Evolutionary conservation across 2,113 vertebrate genomes (phyloP), one percentile per base, ranked within the genome.

Genomic region (Pteruthius melanotis): DNA sequence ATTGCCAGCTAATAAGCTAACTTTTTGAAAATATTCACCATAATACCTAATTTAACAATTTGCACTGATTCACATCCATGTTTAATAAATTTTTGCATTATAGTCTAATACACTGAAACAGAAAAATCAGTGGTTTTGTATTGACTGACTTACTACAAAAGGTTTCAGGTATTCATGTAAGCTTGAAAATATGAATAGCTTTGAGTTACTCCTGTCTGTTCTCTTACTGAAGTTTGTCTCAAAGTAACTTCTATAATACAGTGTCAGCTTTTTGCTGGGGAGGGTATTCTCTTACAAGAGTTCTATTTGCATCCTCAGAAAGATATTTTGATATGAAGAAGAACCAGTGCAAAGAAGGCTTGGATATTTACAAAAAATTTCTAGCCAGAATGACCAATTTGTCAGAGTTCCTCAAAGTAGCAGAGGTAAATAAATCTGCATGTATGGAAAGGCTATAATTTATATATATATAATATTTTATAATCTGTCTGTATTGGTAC

Each of bases 361-460:
- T 98, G 97, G 98, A 98, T 95, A 98, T 98, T 93, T 98, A 98
- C 96, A 98, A 98, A 95, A 98, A 98, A 76, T 98, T 98, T 94
- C 96, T 98, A 68, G 94, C 94, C 94, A 97, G 97, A 87, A 98
- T 97, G 97, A 97, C 95, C 89, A 98, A 97, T 97, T 47, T 98
- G 72, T 96, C 96, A 77, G 96, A 98, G 84, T 98, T 98, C 89
- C 97, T 98, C 90, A 98, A 98, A 97, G 97, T 98, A 87, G 96
- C 97, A 92, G 97, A 98, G 98, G 98, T 98, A 97, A 91, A 94
- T 91, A 89, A 80, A 85, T 79, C 49, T 30, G 4, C 12, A 10
- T 68, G 16, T 83, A 9, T 72, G 59, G 52, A 59, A 80, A 65
- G 35, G 49, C 37, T 89, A 26, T 83, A 13, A 79, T 74, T 82